Base-by-base conservation (phyloP, 2,113 vertebrate species). In the Hucho hucho region DNA sequence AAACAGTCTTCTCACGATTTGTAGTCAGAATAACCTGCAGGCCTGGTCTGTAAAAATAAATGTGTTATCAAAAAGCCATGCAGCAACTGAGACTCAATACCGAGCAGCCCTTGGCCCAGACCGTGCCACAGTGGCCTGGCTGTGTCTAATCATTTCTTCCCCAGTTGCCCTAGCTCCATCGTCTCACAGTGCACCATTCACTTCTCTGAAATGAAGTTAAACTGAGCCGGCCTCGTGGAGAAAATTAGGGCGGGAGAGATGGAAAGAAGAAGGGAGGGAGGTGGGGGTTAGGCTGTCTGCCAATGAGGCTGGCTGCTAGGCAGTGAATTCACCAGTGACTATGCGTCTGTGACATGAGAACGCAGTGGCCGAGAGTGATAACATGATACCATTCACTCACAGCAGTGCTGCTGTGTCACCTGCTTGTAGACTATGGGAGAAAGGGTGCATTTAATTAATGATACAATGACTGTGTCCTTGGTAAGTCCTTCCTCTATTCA, bases 101-200 rank as follows among this genome's bases (percentile, higher is more conserved):
- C 74, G 76, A 81, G 70, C 73, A 78, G 73, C 74, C 63, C 43
- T 71, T 18, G 68, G 83, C 78, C 73, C 63, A 61, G 70, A 66
- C 68, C 16, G 24, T 73, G 66, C 85, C 75, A 79, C 77, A 75
- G 78, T 49, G 70, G 79, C 74, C 68, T 9, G 70, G 6, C 79
- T 32, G n/a, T 65, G 70, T 75, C 78, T 75, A 71, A 84, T 89
- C 80, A 64, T 87, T 91, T 85, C 65, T 74, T 73, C 79, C 80
- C 65, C n/a, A n/a, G 83, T 75, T 49, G 73, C 76, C 81, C 80
- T 83, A 29, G 6, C 81, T 81, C 58, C 20, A 58, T 84, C 83
- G 71, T 78, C 79, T 75, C 73, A 79, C 83, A 70, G 72, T 78
- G 58, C 13, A 47, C 65, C 67, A 73, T 80, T 86, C 81, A 79